Conservation (phyloP, 2,113 vertebrate species). For the Zeus faber region DNA sequence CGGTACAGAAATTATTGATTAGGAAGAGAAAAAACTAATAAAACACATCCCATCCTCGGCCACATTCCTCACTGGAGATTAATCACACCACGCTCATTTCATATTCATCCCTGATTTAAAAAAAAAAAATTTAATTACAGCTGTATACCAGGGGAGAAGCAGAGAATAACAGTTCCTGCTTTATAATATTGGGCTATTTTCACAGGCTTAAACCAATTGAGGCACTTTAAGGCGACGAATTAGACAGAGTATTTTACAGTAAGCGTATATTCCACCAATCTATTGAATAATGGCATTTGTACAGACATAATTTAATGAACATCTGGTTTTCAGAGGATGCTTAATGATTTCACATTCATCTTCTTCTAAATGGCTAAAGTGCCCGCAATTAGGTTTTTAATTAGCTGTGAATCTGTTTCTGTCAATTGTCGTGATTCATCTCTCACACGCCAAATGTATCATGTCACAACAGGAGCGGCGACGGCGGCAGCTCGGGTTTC, state of each 20-base stretch:
- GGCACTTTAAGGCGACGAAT: constrained; percentile 58
- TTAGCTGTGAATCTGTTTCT: constrained; percentile 78
- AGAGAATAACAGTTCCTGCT: constrained; percentile 35
- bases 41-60: too few species aligned
- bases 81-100: too few species aligned
- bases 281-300: constrained; percentile 69
- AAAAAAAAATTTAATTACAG: constrained; percentile 50
- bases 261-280: constrained; percentile 65
- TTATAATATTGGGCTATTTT: constrained; percentile 50
- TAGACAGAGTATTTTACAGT: constrained; percentile 61
- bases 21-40: too few species aligned
- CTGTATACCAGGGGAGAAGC: constrained; percentile 33
- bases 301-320: constrained; percentile 77
- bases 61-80: too few species aligned
- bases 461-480: constrained; percentile 36
- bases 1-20: constrained; percentile 54
- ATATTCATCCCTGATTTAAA: constrained; percentile 50
- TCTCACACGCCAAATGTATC: constrained; percentile 55
- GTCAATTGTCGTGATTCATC: constrained; percentile 74
- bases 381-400: constrained; percentile 79
- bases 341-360: constrained; percentile 79
- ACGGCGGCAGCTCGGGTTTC: constrained; percentile 34
- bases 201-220: constrained; percentile 58
- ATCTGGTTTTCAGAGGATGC: constrained; percentile 76
- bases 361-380: constrained; percentile 78